These are phyloP conservation scores for Torymus tubicola DNA, from an alignment of 2,888 invertebrate genomes.

Conservation along the genomic window DNA sequence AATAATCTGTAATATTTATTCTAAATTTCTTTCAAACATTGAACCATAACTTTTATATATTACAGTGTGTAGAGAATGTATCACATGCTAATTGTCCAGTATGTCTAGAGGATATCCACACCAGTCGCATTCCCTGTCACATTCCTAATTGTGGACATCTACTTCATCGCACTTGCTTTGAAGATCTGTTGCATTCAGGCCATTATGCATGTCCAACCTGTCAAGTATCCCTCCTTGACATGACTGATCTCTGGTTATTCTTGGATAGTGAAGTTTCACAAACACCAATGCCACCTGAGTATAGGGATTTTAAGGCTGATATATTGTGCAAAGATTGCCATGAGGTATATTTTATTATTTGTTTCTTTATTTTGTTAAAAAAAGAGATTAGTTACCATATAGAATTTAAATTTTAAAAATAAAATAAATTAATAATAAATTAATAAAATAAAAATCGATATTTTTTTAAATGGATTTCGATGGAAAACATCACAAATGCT, in stretches of 20 bases:
- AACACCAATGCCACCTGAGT: conserved; percentile 91
- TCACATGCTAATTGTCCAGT: conserved; percentile 93
- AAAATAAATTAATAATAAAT: too few relatives aligned
- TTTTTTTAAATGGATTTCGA: too few relatives aligned
- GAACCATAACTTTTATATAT: background rate
- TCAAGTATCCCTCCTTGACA: conserved; percentile 91
- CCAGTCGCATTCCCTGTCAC: conserved; percentile 91
- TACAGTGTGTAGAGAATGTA: conserved; percentile 92
- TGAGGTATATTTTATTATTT: conserved; percentile 79
- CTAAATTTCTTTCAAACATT: background rate
- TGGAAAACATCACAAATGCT: too few relatives aligned
- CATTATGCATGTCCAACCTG: conserved; percentile 94
- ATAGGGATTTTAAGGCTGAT: conserved; percentile 86
- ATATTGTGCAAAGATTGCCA: conserved; percentile 95
- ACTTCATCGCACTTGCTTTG: conserved; percentile 90
- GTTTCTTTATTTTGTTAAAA: too few relatives aligned
- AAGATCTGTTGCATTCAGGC: conserved; percentile 85
- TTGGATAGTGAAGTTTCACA: conserved; percentile 89
- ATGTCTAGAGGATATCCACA: conserved; percentile 93
- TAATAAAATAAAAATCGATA: too few relatives aligned
- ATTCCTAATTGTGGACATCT: conserved; percentile 94
- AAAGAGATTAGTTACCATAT: too few relatives aligned
- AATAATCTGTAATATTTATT: background rate
- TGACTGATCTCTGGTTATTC: conserved; percentile 89
- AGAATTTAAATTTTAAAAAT: too few relatives aligned